phyloP scores from a whole-genome alignment of 2,888 invertebrate genomes.

The Chorisops tibialis region DNA sequence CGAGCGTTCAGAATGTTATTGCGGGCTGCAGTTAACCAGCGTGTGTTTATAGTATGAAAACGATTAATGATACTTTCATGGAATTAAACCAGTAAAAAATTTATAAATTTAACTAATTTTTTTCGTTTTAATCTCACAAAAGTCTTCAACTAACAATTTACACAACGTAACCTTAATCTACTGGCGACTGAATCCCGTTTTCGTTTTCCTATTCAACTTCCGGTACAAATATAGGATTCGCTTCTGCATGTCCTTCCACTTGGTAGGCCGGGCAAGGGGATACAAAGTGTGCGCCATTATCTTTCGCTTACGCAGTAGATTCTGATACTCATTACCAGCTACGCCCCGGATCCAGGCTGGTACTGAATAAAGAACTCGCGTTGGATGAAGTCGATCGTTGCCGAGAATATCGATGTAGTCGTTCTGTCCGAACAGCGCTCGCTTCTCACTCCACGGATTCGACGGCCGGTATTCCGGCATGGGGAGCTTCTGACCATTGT shows the following conservation, averaged over 20 bases:
- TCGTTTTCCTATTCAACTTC: slow-evolving; percentile 77
- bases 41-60: too few relatives aligned
- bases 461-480: slow-evolving; percentile 70
- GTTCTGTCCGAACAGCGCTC: slow-evolving; percentile 89
- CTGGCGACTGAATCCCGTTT: slow-evolving; percentile 57
- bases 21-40: too few relatives aligned
- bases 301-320: slow-evolving; percentile 65
- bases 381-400: slow-evolving; percentile 76
- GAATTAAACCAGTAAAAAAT: too few relatives aligned
- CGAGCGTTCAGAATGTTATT: too few relatives aligned
- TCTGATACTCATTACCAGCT: slow-evolving; percentile 79
- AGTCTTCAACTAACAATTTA: slow-evolving; percentile 2
- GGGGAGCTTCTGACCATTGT: slow-evolving; percentile 56
- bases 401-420: slow-evolving; percentile 97
- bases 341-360: slow-evolving; percentile 90
- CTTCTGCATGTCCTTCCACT: slow-evolving; percentile 73
- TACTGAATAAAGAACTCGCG: slow-evolving; percentile 76
- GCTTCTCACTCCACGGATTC: slow-evolving; percentile 71
- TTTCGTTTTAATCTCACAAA: too few relatives aligned
- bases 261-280: slow-evolving; percentile 67
- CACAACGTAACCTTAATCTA: slow-evolving; percentile 33
- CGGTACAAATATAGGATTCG: slow-evolving; percentile 71
- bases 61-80: too few relatives aligned
- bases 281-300: slow-evolving; percentile 59
- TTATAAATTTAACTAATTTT: too few relatives aligned